Evolutionary conservation across 2,797 vertebrate species (phyloP).

Genomic region (Acanthurus lineatus): DNA sequence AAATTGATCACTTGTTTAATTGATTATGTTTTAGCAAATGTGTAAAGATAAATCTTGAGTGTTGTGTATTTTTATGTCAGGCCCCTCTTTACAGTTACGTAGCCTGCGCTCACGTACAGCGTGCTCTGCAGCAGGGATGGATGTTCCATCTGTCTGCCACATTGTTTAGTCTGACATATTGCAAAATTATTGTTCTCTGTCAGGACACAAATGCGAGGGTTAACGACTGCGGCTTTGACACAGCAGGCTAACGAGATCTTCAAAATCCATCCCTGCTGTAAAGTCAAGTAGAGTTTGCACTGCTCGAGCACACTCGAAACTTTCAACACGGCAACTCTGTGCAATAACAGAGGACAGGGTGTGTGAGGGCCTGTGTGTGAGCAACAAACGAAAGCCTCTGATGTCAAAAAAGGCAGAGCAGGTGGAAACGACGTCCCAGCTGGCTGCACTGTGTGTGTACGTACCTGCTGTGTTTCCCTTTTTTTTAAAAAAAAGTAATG

Average conservation of each 20-base stretch:
- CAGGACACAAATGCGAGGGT: conserved; percentile 25
- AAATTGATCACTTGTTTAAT: conserved; percentile 50
- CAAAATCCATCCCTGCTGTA: conserved; percentile 65
- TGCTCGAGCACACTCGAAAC: conserved; percentile 47
- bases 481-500: conserved; percentile 14
- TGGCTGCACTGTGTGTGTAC: conserved; percentile 58
- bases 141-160: conserved; percentile 39
- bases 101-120: conserved; percentile 52
- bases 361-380: conserved; percentile 53
- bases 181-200: conserved; percentile 36
- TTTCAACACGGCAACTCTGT: conserved; percentile 66
- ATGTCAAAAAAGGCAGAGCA: conserved; percentile 50
- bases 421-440: conserved; percentile 45
- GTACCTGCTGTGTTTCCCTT: conserved; percentile 49
- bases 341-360: conserved; percentile 62
- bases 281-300: conserved; percentile 59
- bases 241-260: conserved; percentile 45
- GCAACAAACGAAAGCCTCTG: conserved; percentile 50
- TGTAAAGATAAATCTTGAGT: conserved; percentile 60
- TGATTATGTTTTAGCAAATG: conserved; percentile 58
- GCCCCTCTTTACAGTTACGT: conserved; percentile 53
- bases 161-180: conserved; percentile 41
- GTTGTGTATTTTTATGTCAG: conserved; percentile 63
- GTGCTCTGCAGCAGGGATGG: conserved; percentile 61
- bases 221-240: conserved; percentile 34